These are phyloP conservation scores for Sminthopsis crassicaudata DNA, from an alignment of 2,113 vertebrate genomes.

Conservation along the genomic window DNA sequence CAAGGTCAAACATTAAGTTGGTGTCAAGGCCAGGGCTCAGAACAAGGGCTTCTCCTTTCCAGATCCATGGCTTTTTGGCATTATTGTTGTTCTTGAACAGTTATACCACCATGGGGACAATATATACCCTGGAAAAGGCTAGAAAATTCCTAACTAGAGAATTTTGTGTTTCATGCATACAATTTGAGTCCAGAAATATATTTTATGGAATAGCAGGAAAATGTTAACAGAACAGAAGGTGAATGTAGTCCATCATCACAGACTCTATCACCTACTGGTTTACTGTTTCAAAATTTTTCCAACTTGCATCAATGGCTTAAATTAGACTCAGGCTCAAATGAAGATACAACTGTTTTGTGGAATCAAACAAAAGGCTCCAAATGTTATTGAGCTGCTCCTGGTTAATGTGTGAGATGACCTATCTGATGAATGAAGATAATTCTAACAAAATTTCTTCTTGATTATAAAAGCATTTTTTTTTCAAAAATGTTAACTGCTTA, in stretches of 20 bases:
- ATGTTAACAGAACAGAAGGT: background rate
- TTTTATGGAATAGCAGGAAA: conserved; percentile 29
- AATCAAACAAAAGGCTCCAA: conserved; percentile 48
- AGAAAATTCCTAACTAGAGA: conserved; percentile 1
- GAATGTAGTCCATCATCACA: conserved; percentile 32
- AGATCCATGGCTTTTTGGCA: background rate
- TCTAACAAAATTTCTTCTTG: conserved; percentile 19
- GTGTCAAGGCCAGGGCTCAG: background rate
- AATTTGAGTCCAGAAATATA: conserved; percentile 53
- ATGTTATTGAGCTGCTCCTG: conserved; percentile 13
- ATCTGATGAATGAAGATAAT: background rate
- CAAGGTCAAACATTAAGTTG: background rate
- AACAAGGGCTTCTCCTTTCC: background rate
- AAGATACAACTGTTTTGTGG: conserved; percentile 56
- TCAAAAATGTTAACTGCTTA: conserved; percentile 38
- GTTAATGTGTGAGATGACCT: background rate
- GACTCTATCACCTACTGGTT: background rate
- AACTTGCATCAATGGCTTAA: conserved; percentile 51
- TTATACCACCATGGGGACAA: background rate
- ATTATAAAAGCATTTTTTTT: conserved; percentile 17
- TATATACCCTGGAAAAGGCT: background rate
- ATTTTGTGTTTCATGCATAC: background rate
- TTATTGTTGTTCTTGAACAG: conserved; percentile 55
- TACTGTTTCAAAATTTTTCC: conserved; percentile 60
- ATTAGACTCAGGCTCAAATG: conserved; percentile 52